phyloP scores from a whole-genome alignment of 2,888 invertebrate genomes.

The Smittia sp. region DNA sequence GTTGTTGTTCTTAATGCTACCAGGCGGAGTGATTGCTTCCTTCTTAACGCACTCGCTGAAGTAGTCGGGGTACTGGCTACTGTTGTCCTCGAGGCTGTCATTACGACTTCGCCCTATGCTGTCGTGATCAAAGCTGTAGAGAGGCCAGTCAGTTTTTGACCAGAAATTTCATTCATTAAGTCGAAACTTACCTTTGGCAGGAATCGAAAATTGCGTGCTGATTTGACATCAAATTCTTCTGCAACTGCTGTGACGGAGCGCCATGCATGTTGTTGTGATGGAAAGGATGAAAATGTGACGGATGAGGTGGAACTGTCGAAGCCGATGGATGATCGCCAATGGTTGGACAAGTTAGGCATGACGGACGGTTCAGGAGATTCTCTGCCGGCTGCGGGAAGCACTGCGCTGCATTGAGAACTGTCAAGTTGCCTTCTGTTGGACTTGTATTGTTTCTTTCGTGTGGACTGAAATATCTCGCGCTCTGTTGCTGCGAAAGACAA shows the following conservation, averaged over 20 bases:
- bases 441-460: constrained; percentile 50
- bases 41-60: constrained; percentile 31
- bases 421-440: constrained; percentile 44
- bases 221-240: constrained; percentile 28
- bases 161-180: too few species aligned
- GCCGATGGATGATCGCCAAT: constrained; percentile 6
- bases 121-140: constrained; percentile 28
- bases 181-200: constrained; percentile 35
- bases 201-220: constrained; percentile 35
- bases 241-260: not conserved
- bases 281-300: constrained; percentile 28
- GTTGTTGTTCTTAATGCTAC: not conserved
- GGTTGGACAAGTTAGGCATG: constrained; percentile 51
- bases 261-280: constrained; percentile 20
- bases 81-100: constrained; percentile 47
- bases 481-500: constrained; percentile 52
- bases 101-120: constrained; percentile 46
- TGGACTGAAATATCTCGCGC: constrained; percentile 56
- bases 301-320: not conserved
- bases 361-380: constrained; percentile 52
- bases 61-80: not conserved
- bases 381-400: constrained; percentile 49
- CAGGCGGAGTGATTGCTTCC: constrained; percentile 32
- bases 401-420: constrained; percentile 32
- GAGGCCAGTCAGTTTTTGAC: too few species aligned